Conservation (phyloP, 1,140 invertebrate species). For the Halesus radiatus region DNA sequence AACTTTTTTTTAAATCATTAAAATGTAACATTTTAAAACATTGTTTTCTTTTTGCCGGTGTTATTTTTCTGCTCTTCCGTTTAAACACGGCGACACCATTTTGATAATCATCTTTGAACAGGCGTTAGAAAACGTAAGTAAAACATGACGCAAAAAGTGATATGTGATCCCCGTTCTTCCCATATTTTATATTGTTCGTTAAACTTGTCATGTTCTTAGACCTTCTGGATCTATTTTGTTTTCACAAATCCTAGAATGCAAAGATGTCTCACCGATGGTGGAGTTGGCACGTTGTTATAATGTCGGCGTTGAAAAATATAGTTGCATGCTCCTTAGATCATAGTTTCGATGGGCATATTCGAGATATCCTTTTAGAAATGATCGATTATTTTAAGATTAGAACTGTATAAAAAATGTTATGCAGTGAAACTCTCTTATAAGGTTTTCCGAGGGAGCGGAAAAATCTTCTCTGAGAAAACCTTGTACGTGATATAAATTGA, state of each 20-base stretch:
- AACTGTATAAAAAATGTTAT: no score
- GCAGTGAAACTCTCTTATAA: no score
- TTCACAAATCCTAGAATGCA: no score
- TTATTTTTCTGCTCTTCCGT: conserved; percentile 19
- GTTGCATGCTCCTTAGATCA: no score
- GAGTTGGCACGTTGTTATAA: background rate
- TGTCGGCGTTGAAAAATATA: background rate
- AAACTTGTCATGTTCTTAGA: background rate
- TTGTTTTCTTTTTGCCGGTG: background rate
- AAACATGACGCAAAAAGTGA: conserved; percentile 12
- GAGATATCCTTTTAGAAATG: no score
- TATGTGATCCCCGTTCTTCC: background rate
- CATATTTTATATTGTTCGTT: background rate
- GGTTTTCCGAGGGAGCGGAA: no score
- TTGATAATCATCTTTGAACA: conserved; percentile 37
- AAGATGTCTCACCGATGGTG: background rate
- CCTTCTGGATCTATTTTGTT: background rate
- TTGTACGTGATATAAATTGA: no score
- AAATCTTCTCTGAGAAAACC: no score
- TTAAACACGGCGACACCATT: conserved; percentile 7
- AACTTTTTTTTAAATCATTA: background rate
- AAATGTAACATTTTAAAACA: background rate
- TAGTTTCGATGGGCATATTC: no score
- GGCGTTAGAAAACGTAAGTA: conserved; percentile 46
- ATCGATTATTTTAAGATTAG: no score